A percentile compares a stretch with the other conserved stretches of the same genome.
These are phyloP conservation scores for Lerema accius DNA, from an alignment of 1,140 invertebrate genomes.

Conservation along the genomic window DNA sequence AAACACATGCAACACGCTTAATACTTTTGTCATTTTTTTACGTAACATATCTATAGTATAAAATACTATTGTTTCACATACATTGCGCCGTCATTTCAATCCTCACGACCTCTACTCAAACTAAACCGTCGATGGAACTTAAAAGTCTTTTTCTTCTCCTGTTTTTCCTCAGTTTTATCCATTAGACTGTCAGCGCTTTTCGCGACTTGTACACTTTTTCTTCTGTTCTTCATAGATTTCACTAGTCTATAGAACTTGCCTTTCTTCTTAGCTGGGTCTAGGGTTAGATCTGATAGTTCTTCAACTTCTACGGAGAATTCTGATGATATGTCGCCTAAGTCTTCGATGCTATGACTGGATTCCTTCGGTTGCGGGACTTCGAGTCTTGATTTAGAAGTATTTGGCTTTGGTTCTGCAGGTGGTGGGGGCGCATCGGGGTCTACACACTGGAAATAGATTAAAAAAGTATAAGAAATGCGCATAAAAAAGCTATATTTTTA, in stretches of 20 bases:
- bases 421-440: constrained; percentile 71
- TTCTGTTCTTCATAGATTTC: constrained; percentile 76
- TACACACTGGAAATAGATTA: constrained; percentile 66
- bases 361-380: constrained; percentile 58
- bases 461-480: too few relatives aligned
- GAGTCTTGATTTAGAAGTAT: constrained; percentile 67
- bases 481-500: too few relatives aligned
- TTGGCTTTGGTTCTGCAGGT: constrained; percentile 62
- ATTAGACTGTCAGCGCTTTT: constrained; percentile 72
- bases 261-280: constrained; percentile 68
- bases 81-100: too few relatives aligned
- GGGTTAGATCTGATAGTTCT: constrained; percentile 55
- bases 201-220: constrained; percentile 73
- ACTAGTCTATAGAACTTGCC: constrained; percentile 76
- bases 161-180: constrained; percentile 63
- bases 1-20: too few relatives aligned
- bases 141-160: constrained; percentile 72
- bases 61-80: too few relatives aligned
- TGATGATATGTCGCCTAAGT: constrained; percentile 76
- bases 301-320: constrained; percentile 79
- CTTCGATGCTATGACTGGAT: constrained; percentile 71
- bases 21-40: too few relatives aligned
- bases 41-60: too few relatives aligned
- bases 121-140: constrained; percentile 77
- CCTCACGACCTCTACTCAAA: constrained; percentile 68